Base-by-base conservation (phyloP, 2,888 invertebrate genomes). In the Actias luna region DNA sequence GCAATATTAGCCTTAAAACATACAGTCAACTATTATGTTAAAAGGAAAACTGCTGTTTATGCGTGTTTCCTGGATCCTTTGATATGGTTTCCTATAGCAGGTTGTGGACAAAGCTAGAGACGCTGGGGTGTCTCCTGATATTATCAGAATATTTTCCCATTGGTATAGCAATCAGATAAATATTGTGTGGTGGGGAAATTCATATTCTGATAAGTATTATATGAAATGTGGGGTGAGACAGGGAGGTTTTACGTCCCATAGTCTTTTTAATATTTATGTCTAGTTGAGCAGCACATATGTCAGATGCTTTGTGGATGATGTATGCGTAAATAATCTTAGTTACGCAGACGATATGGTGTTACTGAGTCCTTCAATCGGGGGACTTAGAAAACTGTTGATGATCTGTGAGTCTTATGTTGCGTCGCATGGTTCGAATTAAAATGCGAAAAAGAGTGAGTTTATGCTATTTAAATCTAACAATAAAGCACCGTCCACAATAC, bases 11-110 rank as follows among this genome's bases (percentile, higher is more conserved):
- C 58, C 14, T 55, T 64, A 22, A 64, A 64, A 50, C 46, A 60
- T 42, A 58, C 59, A 46, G 33, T 62, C 10, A 50, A 65, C 22
- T 65, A 63, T 27, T 65, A 65, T 58, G 58, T 57, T 8, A 52
- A 35, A 4, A 60, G 50, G 36, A 36, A 57, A 5, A 60, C 59
- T 14, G 16, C 59, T 36, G 59, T 59, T 25, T 59, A 59, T 59
- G 59, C 59, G 14, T 59, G 59, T 36, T 59, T 59, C 36, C 25
- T 59, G 8, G 59, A 33, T 33, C 33, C 33, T 33, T 33, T 36
- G 59, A 59, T 22, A 22, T 35, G 12, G 25, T 59, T n/a, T 35
- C 14, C 22, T 35, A 59, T 39, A 22, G 39, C 36, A 25, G 35
- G 12, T 36, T 36, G 39, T 59, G 35, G 59, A 39, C n/a, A 14